These are phyloP conservation scores for Mesorhabditis spiculigera DNA, from an alignment of 2,888 invertebrate species.

Conservation along the genomic window DNA sequence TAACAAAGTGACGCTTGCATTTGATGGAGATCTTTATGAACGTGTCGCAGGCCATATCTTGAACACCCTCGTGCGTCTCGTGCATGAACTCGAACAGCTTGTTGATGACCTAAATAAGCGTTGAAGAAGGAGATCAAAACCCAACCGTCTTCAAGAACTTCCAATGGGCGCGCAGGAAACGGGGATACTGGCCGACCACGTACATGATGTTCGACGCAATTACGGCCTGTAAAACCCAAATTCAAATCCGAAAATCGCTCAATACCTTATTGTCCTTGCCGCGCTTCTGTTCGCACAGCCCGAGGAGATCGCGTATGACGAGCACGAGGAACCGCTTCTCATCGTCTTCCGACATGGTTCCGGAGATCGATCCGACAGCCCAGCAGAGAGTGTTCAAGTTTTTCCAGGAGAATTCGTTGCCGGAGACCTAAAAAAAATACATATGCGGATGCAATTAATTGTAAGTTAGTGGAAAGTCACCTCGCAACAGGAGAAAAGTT, in stretches of 20 bases:
- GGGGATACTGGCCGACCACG: conserved; percentile 97
- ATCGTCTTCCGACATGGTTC: conserved; percentile 98
- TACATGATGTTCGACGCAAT: conserved; percentile 99
- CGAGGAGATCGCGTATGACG: conserved; percentile 87
- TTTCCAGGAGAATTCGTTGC: conserved; percentile 99
- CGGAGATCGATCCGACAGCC: conserved; percentile 98
- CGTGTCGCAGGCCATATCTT: conserved; percentile 99
- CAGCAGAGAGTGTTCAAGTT: conserved; percentile 97
- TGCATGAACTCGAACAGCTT: conserved; percentile 99
- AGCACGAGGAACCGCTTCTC: conserved; percentile 97
- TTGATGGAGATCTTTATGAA: conserved; percentile 99
- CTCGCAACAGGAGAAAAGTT: neutral
- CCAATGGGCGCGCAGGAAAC: conserved; percentile 98
- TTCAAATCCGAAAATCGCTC: neutral
- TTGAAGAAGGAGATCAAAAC: neutral
- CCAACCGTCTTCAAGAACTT: conserved; percentile 94
- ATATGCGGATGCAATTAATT: neutral
- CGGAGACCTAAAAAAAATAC: conserved; percentile 70
- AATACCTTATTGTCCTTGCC: conserved; percentile 87
- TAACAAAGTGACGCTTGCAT: conserved; percentile 95
- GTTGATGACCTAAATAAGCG: conserved; percentile 71
- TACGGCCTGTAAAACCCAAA: conserved; percentile 70
- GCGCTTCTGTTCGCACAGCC: conserved; percentile 94
- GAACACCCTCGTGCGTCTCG: conserved; percentile 96
- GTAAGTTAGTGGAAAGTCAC: neutral